Percentiles rank a stretch among this genome's conserved stretches.
These are phyloP conservation scores for Petrosia ficiformis DNA, from an alignment of 37 sponge, comb jelly and placozoan genomes.

Conservation along the genomic window DNA sequence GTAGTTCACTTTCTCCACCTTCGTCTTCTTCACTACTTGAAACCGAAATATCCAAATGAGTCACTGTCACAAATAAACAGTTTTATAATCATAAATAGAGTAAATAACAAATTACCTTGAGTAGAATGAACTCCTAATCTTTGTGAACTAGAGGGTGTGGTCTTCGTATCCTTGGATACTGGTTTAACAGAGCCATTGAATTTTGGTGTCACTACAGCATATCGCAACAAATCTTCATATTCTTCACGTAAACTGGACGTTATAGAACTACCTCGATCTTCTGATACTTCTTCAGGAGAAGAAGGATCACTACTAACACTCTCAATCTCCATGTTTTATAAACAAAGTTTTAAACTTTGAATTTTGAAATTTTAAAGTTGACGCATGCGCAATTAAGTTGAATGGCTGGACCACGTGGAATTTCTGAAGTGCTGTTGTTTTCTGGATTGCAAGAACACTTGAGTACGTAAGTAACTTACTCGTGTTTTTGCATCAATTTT, in stretches of 20 bases:
- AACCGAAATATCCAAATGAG: too few species aligned
- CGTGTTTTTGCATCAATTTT: too few species aligned
- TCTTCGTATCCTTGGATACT: neutral
- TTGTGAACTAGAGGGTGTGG: neutral
- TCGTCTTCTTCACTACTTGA: neutral
- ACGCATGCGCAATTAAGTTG: too few species aligned
- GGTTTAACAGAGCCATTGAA: constrained; percentile 6
- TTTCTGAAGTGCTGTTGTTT: too few species aligned
- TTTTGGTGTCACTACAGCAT: constrained; percentile 89
- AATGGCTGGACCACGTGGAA: too few species aligned
- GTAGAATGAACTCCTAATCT: neutral
- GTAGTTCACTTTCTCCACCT: neutral
- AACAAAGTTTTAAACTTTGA: too few species aligned
- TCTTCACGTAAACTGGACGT: constrained; percentile 90
- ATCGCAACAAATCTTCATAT: constrained; percentile 89
- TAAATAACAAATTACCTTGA: too few species aligned
- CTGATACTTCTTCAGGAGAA: constrained; percentile 46
- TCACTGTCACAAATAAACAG: neutral
- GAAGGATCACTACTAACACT: constrained; percentile 3
- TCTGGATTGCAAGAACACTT: too few species aligned
- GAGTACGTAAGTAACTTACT: too few species aligned
- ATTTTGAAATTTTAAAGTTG: too few species aligned
- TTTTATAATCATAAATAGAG: neutral
- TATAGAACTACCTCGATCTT: constrained; percentile 89
- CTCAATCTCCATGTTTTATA: too few species aligned